phyloP scores from a whole-genome alignment of 2,888 invertebrate species.

The Dione juno region DNA sequence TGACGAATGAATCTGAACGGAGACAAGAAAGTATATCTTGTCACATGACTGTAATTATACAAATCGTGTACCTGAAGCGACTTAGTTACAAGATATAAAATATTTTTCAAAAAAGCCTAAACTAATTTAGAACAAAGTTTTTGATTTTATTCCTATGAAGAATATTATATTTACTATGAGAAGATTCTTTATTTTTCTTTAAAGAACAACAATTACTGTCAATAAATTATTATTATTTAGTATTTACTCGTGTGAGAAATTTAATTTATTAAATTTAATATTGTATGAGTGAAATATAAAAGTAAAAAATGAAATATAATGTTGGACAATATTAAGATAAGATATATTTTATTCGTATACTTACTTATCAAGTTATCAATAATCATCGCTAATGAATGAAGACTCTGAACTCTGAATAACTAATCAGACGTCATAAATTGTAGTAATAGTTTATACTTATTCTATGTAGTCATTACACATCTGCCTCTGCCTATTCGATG shows the following conservation, averaged over 20 bases:
- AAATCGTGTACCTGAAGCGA: slow-evolving; percentile 16
- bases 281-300: not conserved
- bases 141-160: not conserved
- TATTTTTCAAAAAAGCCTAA: not conserved
- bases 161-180: not conserved
- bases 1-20: no score
- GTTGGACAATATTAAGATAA: slow-evolving; percentile 19
- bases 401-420: no score
- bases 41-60: no score
- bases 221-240: not conserved
- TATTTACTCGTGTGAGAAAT: not conserved
- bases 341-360: slow-evolving; percentile 1
- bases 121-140: not conserved
- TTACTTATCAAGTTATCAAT: not conserved
- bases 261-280: not conserved
- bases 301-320: not conserved
- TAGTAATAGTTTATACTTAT: no score
- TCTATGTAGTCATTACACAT: no score
- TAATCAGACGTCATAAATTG: no score
- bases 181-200: not conserved
- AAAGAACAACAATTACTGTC: not conserved
- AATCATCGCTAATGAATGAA: not conserved
- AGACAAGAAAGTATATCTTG: no score
- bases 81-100: not conserved
- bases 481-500: no score